Evolutionary conservation across 1,140 invertebrate genomes (phyloP).

Genomic region (Panulirus ornatus): DNA sequence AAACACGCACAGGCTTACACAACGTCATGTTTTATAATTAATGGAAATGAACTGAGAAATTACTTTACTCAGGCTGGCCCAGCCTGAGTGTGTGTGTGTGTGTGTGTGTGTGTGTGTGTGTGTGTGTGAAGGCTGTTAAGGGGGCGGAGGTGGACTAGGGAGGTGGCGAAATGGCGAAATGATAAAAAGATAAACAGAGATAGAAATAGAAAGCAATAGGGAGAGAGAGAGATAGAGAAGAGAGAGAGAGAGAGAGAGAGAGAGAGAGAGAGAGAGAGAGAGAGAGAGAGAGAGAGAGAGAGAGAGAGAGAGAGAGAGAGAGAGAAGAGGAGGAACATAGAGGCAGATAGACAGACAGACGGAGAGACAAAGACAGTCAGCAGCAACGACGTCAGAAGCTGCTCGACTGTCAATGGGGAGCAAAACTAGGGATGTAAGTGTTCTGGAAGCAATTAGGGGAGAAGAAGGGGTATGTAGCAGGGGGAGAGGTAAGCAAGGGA

Average conservation of each 20-base stretch:
- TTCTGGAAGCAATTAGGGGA: too few relatives aligned
- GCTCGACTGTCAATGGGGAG: too few relatives aligned
- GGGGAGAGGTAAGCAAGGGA: neutral
- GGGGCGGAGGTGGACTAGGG: neutral
- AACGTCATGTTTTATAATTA: too few relatives aligned
- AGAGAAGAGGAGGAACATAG: neutral
- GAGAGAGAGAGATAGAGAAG: neutral
- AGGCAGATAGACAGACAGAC: too few relatives aligned
- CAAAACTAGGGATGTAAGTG: too few relatives aligned
- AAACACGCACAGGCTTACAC: too few relatives aligned
- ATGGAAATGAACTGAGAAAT: too few relatives aligned
- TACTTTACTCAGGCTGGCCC: too few relatives aligned
- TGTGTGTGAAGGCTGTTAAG: neutral
- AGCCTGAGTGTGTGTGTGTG: too few relatives aligned
- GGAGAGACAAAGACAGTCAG: neutral
- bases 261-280: slow-evolving; percentile 10
- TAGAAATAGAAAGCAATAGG: neutral
- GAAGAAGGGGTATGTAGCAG: neutral
- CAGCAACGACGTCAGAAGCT: too few relatives aligned
- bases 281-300: slow-evolving; percentile 6
- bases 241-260: neutral
- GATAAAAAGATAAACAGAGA: neutral
- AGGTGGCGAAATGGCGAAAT: neutral
- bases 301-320: neutral
- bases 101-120: too few relatives aligned